Evolutionary conservation across 2,113 vertebrate species (phyloP), one percentile per base, ranked within the genome.

Genomic region (Acinonyx jubatus): DNA sequence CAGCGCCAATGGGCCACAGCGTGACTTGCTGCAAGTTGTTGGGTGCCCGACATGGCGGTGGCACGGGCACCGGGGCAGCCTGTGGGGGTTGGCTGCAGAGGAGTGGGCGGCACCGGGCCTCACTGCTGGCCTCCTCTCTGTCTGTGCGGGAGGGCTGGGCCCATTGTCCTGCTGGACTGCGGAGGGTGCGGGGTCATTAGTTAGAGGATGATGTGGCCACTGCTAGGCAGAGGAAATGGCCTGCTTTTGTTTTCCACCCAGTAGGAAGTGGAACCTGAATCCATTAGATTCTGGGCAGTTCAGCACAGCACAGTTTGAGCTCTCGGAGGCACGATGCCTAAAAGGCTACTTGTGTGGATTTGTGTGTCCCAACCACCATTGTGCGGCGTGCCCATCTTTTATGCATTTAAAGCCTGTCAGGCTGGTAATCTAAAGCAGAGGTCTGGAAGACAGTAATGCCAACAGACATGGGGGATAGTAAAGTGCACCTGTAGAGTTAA

Each of bases 401-500:
- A 97, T 96, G 95, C 95, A 81, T 97, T 95, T 93, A 96, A 91
- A 95, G 89, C 81, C 96, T 76, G 96, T 79, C 96, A 96, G 86
- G 89, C 91, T 65, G 87, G 89, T 91, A 86, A 74, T 96, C 94
- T 66, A 95, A 97, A 95, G 94, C 95, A 83, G 94, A 96, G 96
- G 92, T 61, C 95, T 95, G 69, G 94, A 78, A 96, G 95, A 96
- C 33, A 31, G 78, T 95, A 78, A 96, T 96, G 85, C 96, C 93
- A 95, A 25, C 96, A 93, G 98, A 94, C 91, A 25, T 13, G 3
- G 98, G 91, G 95, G 95, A 63, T 71, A 92, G 86, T 55, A 73
- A 96, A 97, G 95, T 95, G 97, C 96, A 97, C 98, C 98, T 98
- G 94, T 98, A 96, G 97, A 98, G 98, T 96, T 98, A 98, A 98